Conservation (phyloP, 92 coral and sea anemone species). For the Heteractis magnifica region DNA sequence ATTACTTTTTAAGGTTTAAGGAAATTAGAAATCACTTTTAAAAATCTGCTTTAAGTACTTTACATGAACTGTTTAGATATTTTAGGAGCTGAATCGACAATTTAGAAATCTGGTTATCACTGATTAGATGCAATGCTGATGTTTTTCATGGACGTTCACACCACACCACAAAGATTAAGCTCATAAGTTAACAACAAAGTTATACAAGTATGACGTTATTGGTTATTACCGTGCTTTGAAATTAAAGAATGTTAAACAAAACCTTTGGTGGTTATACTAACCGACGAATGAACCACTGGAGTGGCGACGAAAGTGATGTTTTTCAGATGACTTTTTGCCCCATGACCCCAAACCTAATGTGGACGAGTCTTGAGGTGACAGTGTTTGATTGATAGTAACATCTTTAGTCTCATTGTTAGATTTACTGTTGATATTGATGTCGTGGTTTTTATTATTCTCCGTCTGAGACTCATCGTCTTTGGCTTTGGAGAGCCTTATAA, state of each 20-base stretch:
- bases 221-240: not conserved
- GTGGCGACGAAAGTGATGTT: slow-evolving; percentile 90
- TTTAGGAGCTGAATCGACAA: not conserved
- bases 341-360: slow-evolving; percentile 67
- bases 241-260: not conserved
- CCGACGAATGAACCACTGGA: slow-evolving; percentile 94
- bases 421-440: slow-evolving; percentile 39
- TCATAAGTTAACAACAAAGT: slow-evolving; percentile 1
- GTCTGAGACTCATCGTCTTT: slow-evolving; percentile 67
- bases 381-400: slow-evolving; percentile 53
- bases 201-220: slow-evolving; percentile 14
- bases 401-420: slow-evolving; percentile 58
- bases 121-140: not conserved
- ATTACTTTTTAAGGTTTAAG: not conserved
- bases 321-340: slow-evolving; percentile 83
- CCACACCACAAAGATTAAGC: not conserved
- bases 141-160: not conserved
- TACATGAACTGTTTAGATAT: not conserved
- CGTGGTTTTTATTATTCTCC: slow-evolving; percentile 63
- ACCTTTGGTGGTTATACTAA: slow-evolving; percentile 54
- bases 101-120: not conserved
- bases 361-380: slow-evolving; percentile 69
- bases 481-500: slow-evolving; percentile 80
- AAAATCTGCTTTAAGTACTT: not conserved
- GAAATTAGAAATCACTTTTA: not conserved